Evolutionary conservation across 2,113 vertebrate species (phyloP), one percentile per base, ranked within the genome.

Genomic region (Hoplias malabaricus): DNA sequence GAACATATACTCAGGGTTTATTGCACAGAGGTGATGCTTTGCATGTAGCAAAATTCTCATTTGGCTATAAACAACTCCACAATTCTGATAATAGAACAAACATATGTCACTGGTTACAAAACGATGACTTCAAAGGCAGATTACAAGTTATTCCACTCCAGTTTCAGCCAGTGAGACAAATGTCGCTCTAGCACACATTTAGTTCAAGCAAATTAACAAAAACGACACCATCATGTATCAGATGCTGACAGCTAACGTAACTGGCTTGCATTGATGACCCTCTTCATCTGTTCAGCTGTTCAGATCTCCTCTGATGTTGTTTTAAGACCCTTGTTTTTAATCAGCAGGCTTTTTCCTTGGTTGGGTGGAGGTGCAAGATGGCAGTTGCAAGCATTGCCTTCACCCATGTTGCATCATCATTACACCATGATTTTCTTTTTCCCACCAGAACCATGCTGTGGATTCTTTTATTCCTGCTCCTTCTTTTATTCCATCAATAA

Each of bases 401-500:
- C 88, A 84, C 85, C 85, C 72, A 53, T 75, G 12, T 83, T 90
- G 88, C 89, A 88, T 92, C 90, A 90, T 75, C 70, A 38, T 36
- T 81, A 38, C 53, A 38, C 50, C 42, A 59, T 61, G 23, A 42
- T 59, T 78, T 23, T 73, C n/a, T 73, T 80, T 61, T 62, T 73
- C 80, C 69, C 75, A 76, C 81, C 42, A 31, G 25, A 34, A 29
- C 63, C 4, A 84, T 34, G 73, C 82, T 40, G 73, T 82, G 73
- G 80, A 74, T 88, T 84, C 80, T 82, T 80, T 78, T 70, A 85
- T 83, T 65, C 84, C 82, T 86, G 79, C 82, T 78, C 81, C 78
- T 86, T 89, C 85, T 89, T 85, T 86, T 43, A 84, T 68, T 71
- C 81, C 84, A 91, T 93, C 88, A 93, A 93, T 92, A 91, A 93